Percentiles rank a stretch among this genome's conserved stretches.
These are phyloP conservation scores for Ceratosolen fusciceps DNA, from an alignment of 1,140 invertebrate species.

Conservation along the genomic window DNA sequence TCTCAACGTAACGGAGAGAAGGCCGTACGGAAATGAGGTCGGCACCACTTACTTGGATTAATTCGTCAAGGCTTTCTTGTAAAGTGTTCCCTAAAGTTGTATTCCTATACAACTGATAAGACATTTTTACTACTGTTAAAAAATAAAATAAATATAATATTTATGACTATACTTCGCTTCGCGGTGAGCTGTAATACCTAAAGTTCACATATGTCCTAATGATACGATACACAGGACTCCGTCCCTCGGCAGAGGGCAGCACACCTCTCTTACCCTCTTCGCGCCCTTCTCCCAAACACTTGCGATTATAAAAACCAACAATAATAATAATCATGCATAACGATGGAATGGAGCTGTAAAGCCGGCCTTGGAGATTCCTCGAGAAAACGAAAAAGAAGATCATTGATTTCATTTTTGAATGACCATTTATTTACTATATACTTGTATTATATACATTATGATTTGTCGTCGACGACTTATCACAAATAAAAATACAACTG, in stretches of 20 bases:
- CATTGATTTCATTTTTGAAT: conserved; percentile 33
- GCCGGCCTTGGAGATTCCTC: too few relatives aligned
- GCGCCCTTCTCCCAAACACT: too few relatives aligned
- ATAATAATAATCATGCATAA: too few relatives aligned
- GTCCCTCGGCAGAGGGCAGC: conserved; percentile 21
- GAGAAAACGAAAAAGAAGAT: too few relatives aligned
- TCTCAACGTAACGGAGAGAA: conserved; percentile 9
- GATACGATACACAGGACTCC: conserved; percentile 5
- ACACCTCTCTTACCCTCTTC: too few relatives aligned
- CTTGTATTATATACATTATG: conserved; percentile 46
- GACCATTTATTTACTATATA: conserved; percentile 44
- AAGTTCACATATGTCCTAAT: conserved; percentile 30
- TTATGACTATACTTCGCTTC: conserved; percentile 17
- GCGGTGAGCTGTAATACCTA: background rate
- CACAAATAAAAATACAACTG: conserved; percentile 45
- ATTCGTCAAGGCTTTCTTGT: conserved; percentile 95
- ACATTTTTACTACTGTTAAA: conserved; percentile 74
- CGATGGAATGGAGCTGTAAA: too few relatives aligned
- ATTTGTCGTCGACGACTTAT: conserved; percentile 31
- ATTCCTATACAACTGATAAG: conserved; percentile 97
- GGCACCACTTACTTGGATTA: conserved; percentile 82
- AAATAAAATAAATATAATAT: conserved; percentile 28
- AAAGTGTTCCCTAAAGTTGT: conserved; percentile 97
- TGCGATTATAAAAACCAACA: too few relatives aligned
- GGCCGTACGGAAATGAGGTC: background rate